Conservation (phyloP, 37 sponge, comb jelly and placozoan species). For the Mnemiopsis leidyi region DNA sequence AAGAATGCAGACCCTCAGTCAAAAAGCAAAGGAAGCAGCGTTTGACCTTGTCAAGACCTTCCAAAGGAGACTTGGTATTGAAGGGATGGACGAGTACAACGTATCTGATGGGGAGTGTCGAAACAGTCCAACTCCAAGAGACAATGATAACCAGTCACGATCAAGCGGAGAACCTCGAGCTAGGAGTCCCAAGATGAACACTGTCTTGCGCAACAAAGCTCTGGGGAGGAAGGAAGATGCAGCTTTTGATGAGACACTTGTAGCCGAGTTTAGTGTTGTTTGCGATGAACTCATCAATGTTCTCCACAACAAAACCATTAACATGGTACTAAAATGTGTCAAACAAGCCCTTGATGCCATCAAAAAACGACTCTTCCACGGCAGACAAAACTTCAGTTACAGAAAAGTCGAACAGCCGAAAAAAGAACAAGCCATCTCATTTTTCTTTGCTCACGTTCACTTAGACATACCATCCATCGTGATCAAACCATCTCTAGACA, state of each 20-base stretch:
- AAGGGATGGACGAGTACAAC: constrained; percentile 17
- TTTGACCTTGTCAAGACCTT: constrained; percentile 19
- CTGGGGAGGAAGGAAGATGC: constrained; percentile 1
- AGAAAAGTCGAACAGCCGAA: constrained; percentile 25
- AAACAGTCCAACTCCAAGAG: neutral
- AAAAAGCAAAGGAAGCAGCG: constrained; percentile 44
- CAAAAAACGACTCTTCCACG: constrained; percentile 54
- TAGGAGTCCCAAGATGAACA: constrained; percentile 54
- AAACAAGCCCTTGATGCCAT: constrained; percentile 44
- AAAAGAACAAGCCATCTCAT: neutral
- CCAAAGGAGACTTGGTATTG: neutral
- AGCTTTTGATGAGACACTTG: constrained; percentile 12
- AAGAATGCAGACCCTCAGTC: constrained; percentile 15
- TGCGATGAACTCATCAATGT: constrained; percentile 42
- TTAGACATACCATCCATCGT: constrained; percentile 63
- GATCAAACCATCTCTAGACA: constrained; percentile 62
- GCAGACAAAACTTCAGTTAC: constrained; percentile 42
- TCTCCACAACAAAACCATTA: constrained; percentile 55
- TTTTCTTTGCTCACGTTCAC: constrained; percentile 55
- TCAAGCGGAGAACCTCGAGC: neutral
- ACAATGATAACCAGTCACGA: neutral
- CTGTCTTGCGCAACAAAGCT: constrained; percentile 25
- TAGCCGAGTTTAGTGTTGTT: constrained; percentile 34
- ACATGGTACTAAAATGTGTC: constrained; percentile 56
- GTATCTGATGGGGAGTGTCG: neutral